These are phyloP conservation scores for Megaustenia siamemsis DNA, from an alignment of 2,888 invertebrate species.

Conservation along the genomic window DNA sequence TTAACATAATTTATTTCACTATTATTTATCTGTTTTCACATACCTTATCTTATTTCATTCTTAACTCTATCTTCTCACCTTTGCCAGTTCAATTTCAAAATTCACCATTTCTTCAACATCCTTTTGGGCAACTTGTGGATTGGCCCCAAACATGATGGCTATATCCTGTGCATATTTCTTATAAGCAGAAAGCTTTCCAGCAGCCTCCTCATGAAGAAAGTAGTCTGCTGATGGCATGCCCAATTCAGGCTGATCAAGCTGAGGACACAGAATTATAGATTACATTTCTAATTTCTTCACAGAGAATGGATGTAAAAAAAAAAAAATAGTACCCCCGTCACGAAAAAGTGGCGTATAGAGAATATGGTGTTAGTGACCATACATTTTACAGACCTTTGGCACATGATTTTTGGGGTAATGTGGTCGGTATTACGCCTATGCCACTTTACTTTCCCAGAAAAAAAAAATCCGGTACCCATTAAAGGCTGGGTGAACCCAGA, in stretches of 20 bases:
- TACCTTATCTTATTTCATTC: neutral
- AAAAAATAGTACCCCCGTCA: too few species aligned
- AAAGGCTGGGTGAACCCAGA: too few species aligned
- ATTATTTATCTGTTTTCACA: neutral
- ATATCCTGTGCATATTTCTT: conserved; percentile 94
- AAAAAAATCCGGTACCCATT: too few species aligned
- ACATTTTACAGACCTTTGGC: too few species aligned
- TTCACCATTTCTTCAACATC: conserved; percentile 89
- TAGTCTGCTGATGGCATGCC: conserved; percentile 91
- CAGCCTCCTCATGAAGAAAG: conserved; percentile 82
- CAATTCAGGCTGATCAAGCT: conserved; percentile 95
- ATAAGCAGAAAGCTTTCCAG: conserved; percentile 86
- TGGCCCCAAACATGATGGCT: conserved; percentile 90
- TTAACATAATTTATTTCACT: too few species aligned
- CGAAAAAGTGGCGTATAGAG: too few species aligned
- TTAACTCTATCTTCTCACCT: conserved; percentile 84
- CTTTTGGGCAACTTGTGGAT: conserved; percentile 84
- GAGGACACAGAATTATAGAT: conserved; percentile 59
- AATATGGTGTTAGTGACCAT: too few species aligned
- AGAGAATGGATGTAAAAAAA: too few species aligned
- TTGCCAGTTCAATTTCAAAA: conserved; percentile 93
- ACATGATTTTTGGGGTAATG: too few species aligned
- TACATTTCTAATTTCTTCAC: too few species aligned
- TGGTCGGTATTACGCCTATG: too few species aligned
- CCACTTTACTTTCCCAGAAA: too few species aligned